Percentiles rank a stretch among this genome's conserved stretches.
Evolutionary conservation across 2,888 invertebrate species (phyloP).

Genomic region (Girardia tigrina): DNA sequence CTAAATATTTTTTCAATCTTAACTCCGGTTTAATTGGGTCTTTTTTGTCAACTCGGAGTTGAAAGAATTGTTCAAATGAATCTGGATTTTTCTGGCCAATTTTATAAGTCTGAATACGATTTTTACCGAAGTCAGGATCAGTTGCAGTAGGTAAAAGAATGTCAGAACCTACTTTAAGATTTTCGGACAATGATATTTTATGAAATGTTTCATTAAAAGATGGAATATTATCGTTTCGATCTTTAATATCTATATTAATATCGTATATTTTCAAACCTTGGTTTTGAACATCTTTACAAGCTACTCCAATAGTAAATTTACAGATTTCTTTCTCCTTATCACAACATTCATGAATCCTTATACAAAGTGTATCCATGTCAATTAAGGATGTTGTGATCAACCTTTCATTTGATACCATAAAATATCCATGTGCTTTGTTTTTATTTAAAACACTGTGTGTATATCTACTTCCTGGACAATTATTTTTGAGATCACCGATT

Average conservation of each 20-base stretch:
- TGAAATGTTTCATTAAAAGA: neutral
- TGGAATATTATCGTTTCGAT: slow-evolving; percentile 9
- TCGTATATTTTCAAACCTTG: neutral
- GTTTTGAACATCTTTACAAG: neutral
- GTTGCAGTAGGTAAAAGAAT: neutral
- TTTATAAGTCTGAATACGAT: neutral
- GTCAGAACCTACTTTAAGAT: neutral
- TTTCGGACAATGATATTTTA: neutral
- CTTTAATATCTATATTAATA: neutral
- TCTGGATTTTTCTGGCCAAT: neutral
- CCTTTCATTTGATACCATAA: neutral
- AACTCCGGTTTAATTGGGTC: neutral
- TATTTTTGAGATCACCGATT: neutral
- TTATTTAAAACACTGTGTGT: neutral
- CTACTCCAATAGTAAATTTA: neutral
- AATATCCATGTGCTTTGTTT: neutral
- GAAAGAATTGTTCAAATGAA: neutral
- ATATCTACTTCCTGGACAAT: neutral
- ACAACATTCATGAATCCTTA: neutral
- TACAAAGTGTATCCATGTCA: slow-evolving; percentile 21
- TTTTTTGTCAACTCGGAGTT: neutral
- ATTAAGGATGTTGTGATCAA: neutral
- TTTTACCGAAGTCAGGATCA: neutral
- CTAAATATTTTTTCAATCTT: neutral
- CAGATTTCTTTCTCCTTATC: neutral